These are phyloP conservation scores for Catocala nupta DNA, from an alignment of 2,888 invertebrate species.

Conservation along the genomic window DNA sequence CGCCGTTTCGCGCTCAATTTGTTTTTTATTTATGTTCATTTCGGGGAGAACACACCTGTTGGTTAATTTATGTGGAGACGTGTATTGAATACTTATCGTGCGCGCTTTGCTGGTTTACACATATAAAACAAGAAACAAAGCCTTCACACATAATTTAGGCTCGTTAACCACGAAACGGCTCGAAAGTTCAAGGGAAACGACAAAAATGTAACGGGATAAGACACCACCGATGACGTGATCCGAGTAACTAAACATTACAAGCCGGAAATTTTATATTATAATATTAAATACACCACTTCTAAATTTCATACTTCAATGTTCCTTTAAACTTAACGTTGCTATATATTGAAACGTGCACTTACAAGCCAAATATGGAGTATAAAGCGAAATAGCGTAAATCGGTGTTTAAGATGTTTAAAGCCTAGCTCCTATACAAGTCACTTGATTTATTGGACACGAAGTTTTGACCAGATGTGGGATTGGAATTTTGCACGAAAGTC, in stretches of 20 bases:
- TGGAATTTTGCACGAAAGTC: no score
- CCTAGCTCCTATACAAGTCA: not conserved
- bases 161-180: constrained; percentile 58
- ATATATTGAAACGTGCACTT: constrained; percentile 9
- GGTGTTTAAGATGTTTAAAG: constrained; percentile 4
- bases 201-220: constrained; percentile 62
- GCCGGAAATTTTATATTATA: constrained; percentile 54
- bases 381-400: constrained; percentile 6
- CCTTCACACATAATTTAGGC: constrained; percentile 59
- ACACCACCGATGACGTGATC: constrained; percentile 19
- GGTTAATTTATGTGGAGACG: constrained; percentile 64
- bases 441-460: constrained; percentile 4
- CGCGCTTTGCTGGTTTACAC: constrained; percentile 52
- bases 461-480: not conserved
- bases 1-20: constrained; percentile 49
- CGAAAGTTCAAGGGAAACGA: constrained; percentile 62
- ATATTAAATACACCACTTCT: no score
- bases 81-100: constrained; percentile 62
- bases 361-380: constrained; percentile 11
- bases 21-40: constrained; percentile 64
- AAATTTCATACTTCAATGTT: constrained; percentile 56
- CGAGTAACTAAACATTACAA: constrained; percentile 37
- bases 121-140: constrained; percentile 52
- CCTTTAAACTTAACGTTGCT: not conserved
- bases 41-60: constrained; percentile 69